phyloP scores from a whole-genome alignment of 2,888 invertebrate species.

The Caenorhabditis japonica region DNA sequence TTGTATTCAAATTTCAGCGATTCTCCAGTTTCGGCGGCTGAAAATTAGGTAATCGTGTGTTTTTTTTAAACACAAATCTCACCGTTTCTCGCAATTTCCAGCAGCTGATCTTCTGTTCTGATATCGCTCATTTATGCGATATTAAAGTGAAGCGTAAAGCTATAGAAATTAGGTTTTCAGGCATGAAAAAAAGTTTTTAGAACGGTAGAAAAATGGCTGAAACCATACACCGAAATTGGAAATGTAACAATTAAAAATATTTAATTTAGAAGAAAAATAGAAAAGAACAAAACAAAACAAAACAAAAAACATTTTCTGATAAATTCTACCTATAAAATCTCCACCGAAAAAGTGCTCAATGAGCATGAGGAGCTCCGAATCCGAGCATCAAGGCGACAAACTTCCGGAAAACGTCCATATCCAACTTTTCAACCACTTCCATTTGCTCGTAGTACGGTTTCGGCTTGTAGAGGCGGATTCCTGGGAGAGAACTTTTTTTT shows the following conservation, averaged over 20 bases:
- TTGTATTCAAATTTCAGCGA: constrained; percentile 43
- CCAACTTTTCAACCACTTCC: constrained; percentile 67
- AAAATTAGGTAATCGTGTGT: neutral
- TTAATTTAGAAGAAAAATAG: constrained; percentile 3
- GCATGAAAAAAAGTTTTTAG: too few species aligned
- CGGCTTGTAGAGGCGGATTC: constrained; percentile 70
- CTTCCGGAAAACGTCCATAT: constrained; percentile 72
- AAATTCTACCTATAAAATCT: constrained; percentile 24
- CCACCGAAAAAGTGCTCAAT: constrained; percentile 18
- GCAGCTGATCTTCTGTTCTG: constrained; percentile 33
- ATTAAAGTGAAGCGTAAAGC: neutral
- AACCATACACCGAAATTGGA: neutral
- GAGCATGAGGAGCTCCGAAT: constrained; percentile 44
- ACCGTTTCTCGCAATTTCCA: constrained; percentile 39
- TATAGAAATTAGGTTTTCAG: too few species aligned
- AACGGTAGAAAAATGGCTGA: too few species aligned
- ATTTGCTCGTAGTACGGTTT: constrained; percentile 70
- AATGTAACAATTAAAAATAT: neutral
- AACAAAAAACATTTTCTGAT: constrained; percentile 1
- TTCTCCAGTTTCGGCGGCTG: constrained; percentile 36
- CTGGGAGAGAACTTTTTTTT: constrained; percentile 52
- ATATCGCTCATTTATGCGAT: constrained; percentile 50
- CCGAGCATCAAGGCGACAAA: constrained; percentile 66
- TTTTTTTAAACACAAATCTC: neutral
- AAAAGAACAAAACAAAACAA: constrained; percentile 11